Evolutionary conservation across 2,888 invertebrate species (phyloP).

Genomic region (Eupithecia tripunctaria): DNA sequence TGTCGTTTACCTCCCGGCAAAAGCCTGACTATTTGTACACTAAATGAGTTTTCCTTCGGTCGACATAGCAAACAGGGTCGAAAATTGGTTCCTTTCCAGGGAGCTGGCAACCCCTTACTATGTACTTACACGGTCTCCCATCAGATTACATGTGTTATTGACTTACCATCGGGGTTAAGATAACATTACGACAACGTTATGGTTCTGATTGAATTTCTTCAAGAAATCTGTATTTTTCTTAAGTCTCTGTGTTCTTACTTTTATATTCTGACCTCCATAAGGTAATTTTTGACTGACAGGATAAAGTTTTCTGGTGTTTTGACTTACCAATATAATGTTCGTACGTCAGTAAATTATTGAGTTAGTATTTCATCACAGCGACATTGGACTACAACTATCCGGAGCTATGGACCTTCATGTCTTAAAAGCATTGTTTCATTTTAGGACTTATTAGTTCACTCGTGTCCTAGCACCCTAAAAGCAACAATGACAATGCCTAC

Average conservation of each 20-base stretch:
- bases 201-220: constrained; percentile 27
- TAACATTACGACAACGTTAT: constrained; percentile 33
- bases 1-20: constrained; percentile 31
- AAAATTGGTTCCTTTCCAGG: constrained; percentile 50
- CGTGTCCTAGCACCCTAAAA: constrained; percentile 34
- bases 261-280: background rate
- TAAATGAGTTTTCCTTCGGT: constrained; percentile 45
- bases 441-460: constrained; percentile 5
- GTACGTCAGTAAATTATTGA: background rate
- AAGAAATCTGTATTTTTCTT: constrained; percentile 1
- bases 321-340: background rate
- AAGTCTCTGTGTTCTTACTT: background rate
- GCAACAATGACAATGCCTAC: constrained; percentile 45
- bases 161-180: constrained; percentile 37
- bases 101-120: background rate
- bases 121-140: constrained; percentile 23
- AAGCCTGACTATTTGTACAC: constrained; percentile 44
- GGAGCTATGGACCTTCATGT: background rate
- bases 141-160: constrained; percentile 47
- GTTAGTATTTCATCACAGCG: background rate
- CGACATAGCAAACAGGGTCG: constrained; percentile 43
- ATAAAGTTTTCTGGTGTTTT: background rate
- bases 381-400: background rate
- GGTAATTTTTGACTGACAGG: background rate
- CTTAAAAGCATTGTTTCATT: background rate